Evolutionary conservation across 2,113 vertebrate species (phyloP), one percentile per base, ranked within the genome.

Genomic region (Myodes glareolus): DNA sequence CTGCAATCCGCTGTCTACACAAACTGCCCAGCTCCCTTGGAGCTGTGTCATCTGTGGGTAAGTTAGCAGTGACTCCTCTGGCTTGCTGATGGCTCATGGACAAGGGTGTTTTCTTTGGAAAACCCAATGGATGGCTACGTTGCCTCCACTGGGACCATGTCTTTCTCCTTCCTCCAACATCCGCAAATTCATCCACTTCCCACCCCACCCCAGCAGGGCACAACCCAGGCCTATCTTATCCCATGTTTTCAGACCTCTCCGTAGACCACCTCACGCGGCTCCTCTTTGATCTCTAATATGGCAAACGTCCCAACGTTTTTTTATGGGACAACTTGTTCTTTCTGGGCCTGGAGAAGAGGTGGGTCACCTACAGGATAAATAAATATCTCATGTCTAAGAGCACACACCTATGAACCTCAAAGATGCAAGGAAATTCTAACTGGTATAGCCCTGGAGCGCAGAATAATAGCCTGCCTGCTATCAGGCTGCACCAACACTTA

Each of bases 121-220:
- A 89, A 95, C 58, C n/a, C 88, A 94, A 76, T 33, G 82, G 17
- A 87, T 36, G 23, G 39, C 39, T 42, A 55, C 17, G 6, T 4
- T 65, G n/a, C 63, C 39, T 76, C 14, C 0, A 65, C 78, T 45
- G 87, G 81, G 88, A 84, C 58, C 70, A 70, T 0, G 5, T 72
- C 92, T 67, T 2, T 94, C 88, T 14, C 3, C 36, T 68, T 95
- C 88, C 85, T 95, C 88, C 61, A 23, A 61, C 85, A 73, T 81
- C 72, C 19, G 6, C 45, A 95, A 61, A 94, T 75, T 72, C 67
- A 77, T 10, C 81, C 3, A 6, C 36, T 92, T 77, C 88, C 96
- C 86, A 86, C 9, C 63, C 67, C 45, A 5, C 76, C 85, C 25
- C 29, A 63, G 25, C 29, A 23, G 3, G 29, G 84, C 88, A 55